phyloP scores from a whole-genome alignment of 2,113 vertebrate species.

The Salvator merianae region DNA sequence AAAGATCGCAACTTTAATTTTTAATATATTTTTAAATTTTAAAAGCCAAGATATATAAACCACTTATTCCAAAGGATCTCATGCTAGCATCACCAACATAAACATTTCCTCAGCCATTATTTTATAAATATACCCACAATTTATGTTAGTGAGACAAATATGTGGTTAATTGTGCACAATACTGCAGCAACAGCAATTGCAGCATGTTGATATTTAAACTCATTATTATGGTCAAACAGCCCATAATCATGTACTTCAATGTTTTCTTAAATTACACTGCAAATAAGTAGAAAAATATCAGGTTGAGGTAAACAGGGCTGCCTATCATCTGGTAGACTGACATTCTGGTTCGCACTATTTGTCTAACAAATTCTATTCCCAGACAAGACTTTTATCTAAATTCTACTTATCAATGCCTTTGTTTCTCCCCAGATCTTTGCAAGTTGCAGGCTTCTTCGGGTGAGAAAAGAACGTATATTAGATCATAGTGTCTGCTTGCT shows the following conservation, averaged over 20 bases:
- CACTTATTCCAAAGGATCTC: background rate
- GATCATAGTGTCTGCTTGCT: constrained; percentile 18
- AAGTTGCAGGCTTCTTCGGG: background rate
- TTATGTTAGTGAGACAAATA: background rate
- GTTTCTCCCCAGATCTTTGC: background rate
- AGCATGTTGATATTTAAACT: background rate
- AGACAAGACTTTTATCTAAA: background rate
- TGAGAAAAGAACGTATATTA: background rate
- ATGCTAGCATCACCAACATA: background rate
- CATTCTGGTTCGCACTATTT: background rate
- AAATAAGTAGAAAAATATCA: background rate
- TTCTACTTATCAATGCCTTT: background rate
- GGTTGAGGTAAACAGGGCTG: background rate
- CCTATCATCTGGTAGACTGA: background rate
- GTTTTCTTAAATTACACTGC: background rate
- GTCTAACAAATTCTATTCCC: background rate
- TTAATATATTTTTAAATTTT: too few relatives aligned
- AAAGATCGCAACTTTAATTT: too few relatives aligned
- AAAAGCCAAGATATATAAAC: too few relatives aligned
- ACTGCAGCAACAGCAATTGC: background rate
- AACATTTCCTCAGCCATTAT: background rate
- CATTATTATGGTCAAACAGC: background rate
- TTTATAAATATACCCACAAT: too few relatives aligned
- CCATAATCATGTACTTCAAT: background rate
- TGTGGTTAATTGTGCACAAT: background rate